Evolutionary conservation across 2,113 vertebrate species (phyloP), one percentile per base, ranked within the genome.

Genomic region (Sebastes schlegelii): DNA sequence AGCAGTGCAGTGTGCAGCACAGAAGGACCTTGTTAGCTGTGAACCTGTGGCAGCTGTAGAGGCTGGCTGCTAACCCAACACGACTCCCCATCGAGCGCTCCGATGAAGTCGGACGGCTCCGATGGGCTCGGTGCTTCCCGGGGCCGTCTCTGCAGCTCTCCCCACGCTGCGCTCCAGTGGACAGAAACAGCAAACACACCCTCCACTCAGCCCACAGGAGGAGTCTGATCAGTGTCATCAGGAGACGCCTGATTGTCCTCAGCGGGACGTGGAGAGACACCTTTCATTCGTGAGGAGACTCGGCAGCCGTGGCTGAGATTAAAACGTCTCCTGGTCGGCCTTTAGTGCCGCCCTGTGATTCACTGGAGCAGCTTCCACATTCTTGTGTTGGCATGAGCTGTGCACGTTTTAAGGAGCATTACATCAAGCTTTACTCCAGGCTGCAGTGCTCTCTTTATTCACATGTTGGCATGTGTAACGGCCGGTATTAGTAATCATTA

Each of bases 71-170:
- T 85, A 73, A 80, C 62, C 34, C 62, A 88, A 72, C 83, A 85
- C 63, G 64, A 65, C 61, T 86, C 80, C 34, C 34, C 34, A 34
- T 34, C 34, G 34, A 23, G 57, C 34, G 34, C 34, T 26, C 74
- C 80, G 11, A 84, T 87, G 71, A 74, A 82, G 85, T 82, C 86
- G 84, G 75, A 81, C 88, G 76, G 61, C 73, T 85, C 88, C 87
- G 86, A 90, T 92, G 85, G 84, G 55, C 73, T 65, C 14, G 52
- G 62, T 74, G 82, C 79, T 83, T 85, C 67, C 76, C 9, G 26
- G 67, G n/a, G 63, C 63, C 5, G 74, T 82, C 73, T 84, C 80
- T 66, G 64, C 55, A 65, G 80, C 46, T 51, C 82, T 68, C 42
- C 49, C 60, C 2, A 19, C 54, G 67, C 67, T 73, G 45, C 13